Evolutionary conservation across 53 echinoderm and acorn worm species (phyloP), one percentile per base, ranked within the genome.

Genomic region (Zoroaster sp.): DNA sequence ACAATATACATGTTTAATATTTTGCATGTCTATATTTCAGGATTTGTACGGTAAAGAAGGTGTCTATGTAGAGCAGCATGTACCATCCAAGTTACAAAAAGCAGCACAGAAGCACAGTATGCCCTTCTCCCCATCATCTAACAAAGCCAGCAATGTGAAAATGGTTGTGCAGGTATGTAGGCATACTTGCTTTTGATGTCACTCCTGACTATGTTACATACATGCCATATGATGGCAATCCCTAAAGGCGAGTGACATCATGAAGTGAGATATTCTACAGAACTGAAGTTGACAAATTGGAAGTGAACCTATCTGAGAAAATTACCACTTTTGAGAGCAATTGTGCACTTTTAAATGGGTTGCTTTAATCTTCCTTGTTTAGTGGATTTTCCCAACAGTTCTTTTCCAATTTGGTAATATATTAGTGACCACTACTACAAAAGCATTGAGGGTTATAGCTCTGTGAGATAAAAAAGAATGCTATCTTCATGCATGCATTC

Each of bases 151-250:
- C 41, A 91, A 91, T 86, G 91, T 35, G 21, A 91, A 91, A 39
- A 86, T 75, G 85, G 91, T 91, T 35, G 86, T 91, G 32, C 91
- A 91, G 86, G 86, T 91, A 91, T n/a, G 86, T 74, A 17, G 35
- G 17, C 25, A 69, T 33, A 47, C 20, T 77, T 51, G 40, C 38
- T 39, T 72, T 72, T 72, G 14, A 40, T 18, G 21, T 47, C 36
- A 79, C 18, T 63, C 40, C 36, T 13, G 13, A 20, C 34, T 38
- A 36, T 52, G 35, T 36, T 9, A 4, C n/a, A 37, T 35, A 13
- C 35, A 79, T 46, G 12, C 40, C 9, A n/a, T 20, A 14, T 15
- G 21, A 59, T 32, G 5, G 34, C 54, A 37, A 6, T 31, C 31
- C 6, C 4, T 31, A 53, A 15, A 10, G 12, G 11, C 12, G 46